These are phyloP conservation scores for Crepidodera aurea DNA, from an alignment of 2,888 invertebrate species.

Conservation along the genomic window DNA sequence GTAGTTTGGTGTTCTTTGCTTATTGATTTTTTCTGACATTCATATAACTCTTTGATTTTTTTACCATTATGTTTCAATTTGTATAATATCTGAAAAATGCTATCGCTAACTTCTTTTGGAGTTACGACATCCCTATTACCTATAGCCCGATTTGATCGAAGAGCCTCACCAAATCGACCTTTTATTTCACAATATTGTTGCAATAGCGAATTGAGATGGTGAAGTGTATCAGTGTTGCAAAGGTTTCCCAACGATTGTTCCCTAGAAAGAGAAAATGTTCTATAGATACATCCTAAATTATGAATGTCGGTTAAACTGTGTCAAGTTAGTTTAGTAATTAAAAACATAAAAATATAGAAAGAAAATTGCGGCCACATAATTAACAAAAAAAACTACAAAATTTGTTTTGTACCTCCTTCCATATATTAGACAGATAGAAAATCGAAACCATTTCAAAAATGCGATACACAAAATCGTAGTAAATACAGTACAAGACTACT, in stretches of 20 bases:
- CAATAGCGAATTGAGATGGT: constrained; percentile 44
- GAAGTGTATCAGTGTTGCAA: constrained; percentile 42
- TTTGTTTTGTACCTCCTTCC: no score
- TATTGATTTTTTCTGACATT: constrained; percentile 47
- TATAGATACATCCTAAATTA: background rate
- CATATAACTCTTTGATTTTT: constrained; percentile 50
- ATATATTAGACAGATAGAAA: no score
- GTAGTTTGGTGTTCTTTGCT: constrained; percentile 44
- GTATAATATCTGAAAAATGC: constrained; percentile 47
- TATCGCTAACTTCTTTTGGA: constrained; percentile 44
- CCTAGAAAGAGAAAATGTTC: constrained; percentile 34
- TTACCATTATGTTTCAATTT: constrained; percentile 49
- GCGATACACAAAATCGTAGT: no score
- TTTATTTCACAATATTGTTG: constrained; percentile 49
- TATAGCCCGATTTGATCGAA: constrained; percentile 32
- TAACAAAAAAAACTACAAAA: background rate
- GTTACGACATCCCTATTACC: constrained; percentile 33
- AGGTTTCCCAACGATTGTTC: constrained; percentile 45
- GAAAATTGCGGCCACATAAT: background rate
- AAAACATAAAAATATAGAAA: background rate
- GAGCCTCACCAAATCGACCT: constrained; percentile 43
- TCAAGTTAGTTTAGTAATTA: background rate
- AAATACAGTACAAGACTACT: no score
- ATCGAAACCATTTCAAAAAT: no score
- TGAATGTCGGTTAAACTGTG: background rate